Evolutionary conservation across 2,113 vertebrate genomes (phyloP), one percentile per base, ranked within the genome.

Genomic region (Entelurus aequoreus): DNA sequence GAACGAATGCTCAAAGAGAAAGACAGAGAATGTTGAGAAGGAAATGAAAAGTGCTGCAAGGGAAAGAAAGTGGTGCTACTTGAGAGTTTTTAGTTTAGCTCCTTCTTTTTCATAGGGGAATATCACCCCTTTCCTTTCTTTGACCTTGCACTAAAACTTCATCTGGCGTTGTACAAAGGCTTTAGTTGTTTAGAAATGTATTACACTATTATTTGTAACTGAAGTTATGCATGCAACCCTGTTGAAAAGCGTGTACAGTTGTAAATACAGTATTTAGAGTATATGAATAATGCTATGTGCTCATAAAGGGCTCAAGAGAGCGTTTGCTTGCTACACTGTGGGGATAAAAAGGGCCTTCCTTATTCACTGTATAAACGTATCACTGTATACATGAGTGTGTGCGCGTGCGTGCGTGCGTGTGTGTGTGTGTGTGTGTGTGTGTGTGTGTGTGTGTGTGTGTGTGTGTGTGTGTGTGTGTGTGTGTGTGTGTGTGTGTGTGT

Each of bases 211-310:
- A 1, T 15, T 38, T 46, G 4, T 70, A 57, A 66, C 70, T 51
- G 68, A 62, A 16, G 54, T 40, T 62, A 40, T 73, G 46, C 74
- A 48, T 48, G 55, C 44, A 6, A 48, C 12, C 8, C 21, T 60
- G 54, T 47, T 77, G 62, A 72, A 58, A 54, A 65, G 44, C 48
- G 62, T 82, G 72, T 75, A 80, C 66, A 77, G 13, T 55, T 83
- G 76, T 82, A 81, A 77, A 81, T 79, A 79, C 14, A 62, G 42
- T 50, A 16, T 35, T 8, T 28, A n/a, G 21, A 16, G 9, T 13
- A 52, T 40, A 42, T 16, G 53, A 59, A 42, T 13, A 57, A 37
- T 57, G 58, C 65, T 74, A 38, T 65, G 52, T 49, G 42, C 19
- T 48, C 5, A 11, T 61, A 59, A 28, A 55, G 62, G 57, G 68